Base-by-base conservation (phyloP, 2,113 vertebrate genomes). In the Anarrhichthys ocellatus region DNA sequence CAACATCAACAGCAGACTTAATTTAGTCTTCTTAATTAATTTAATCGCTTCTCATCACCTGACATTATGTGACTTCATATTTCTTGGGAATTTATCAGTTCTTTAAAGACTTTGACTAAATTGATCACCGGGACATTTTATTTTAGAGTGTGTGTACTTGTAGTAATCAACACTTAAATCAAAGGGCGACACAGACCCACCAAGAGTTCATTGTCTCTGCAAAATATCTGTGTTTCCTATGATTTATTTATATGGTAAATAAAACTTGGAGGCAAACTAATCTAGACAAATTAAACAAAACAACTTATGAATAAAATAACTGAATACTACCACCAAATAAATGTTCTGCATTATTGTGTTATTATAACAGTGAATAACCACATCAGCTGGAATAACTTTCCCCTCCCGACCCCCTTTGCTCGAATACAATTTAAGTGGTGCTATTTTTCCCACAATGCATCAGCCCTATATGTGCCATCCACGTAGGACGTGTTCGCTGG, bases 401-500 rank as follows among this genome's bases (percentile, higher is more conserved):
- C 42, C 17, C n/a, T 50, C 9, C 40, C 22, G 13, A 5, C 10
- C 22, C 2, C 7, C 6, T 1, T 59, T 38, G 22, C 63, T 63
- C 24, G 2, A 75, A 64, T 34, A 65, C 54, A 50, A 67, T 69
- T 64, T 56, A 15, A 66, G 42, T 65, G 68, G 72, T 32, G 61
- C 52, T 78, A 46, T 52, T 79, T 78, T 66, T 72, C 78, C 75
- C 74, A 88, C 50, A 71, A 72, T 81, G 64, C 82, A 78, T 59
- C 9, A 15, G 1, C 73, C 65, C 10, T 20, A 61, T 64, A n/a
- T 72, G 67, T 72, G 36, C 40, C 80, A 68, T 34, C 61, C 54
- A 64, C 72, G 68, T 73, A 77, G 81, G 85, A 85, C 73, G 81
- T 17, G 48, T 62, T 84, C 54, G n/a, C 10, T 63, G 69, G 78